Evolutionary conservation across 2,797 vertebrate genomes (phyloP).

Genomic region (Acanthurus tractus): DNA sequence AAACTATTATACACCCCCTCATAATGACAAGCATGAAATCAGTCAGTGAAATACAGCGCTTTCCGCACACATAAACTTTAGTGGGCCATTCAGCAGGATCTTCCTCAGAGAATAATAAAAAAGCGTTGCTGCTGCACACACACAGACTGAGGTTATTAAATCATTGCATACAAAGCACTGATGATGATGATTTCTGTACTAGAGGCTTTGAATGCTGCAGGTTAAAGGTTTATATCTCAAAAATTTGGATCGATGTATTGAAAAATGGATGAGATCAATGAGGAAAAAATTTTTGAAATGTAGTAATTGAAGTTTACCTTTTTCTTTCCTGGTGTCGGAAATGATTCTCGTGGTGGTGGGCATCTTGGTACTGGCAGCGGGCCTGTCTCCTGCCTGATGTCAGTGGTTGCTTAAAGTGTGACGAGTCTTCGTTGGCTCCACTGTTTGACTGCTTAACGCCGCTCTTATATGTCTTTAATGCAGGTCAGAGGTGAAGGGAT

Average conservation of each 20-base stretch:
- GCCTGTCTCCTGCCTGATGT: constrained; percentile 33
- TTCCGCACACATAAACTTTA: constrained; percentile 41
- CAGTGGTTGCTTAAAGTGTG: constrained; percentile 9
- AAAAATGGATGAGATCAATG: background rate
- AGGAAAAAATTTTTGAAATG: background rate
- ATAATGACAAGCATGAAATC: constrained; percentile 53
- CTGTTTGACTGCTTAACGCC: constrained; percentile 35
- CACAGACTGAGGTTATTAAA: constrained; percentile 16
- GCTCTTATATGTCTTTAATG: constrained; percentile 70
- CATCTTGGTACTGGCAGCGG: constrained; percentile 58
- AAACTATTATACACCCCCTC: constrained; percentile 34
- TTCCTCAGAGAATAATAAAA: constrained; percentile 27
- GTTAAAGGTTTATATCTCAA: background rate
- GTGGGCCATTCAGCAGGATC: constrained; percentile 29
- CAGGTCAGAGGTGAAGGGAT: constrained; percentile 43
- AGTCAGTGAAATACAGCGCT: constrained; percentile 32
- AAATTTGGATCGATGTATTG: background rate
- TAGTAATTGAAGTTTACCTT: constrained; percentile 62
- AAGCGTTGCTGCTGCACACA: background rate
- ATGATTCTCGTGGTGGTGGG: constrained; percentile 68
- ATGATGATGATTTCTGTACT: constrained; percentile 9
- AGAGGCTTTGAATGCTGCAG: background rate
- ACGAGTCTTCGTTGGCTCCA: constrained; percentile 21
- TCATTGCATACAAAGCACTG: constrained; percentile 9
- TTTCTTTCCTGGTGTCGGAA: constrained; percentile 62